phyloP scores from a whole-genome alignment of 2,888 invertebrate genomes.

The Heliconius cydno region DNA sequence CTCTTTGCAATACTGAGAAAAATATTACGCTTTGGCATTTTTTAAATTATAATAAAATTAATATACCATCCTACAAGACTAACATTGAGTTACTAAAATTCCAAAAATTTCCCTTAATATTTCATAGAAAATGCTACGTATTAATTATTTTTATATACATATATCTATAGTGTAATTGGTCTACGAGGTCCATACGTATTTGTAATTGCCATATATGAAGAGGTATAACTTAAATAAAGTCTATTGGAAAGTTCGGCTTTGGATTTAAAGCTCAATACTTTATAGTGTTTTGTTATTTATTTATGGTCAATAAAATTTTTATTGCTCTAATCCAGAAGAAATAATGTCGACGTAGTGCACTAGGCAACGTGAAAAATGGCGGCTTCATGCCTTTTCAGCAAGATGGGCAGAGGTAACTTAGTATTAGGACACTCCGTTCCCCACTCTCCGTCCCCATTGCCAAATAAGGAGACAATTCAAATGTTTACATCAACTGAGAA shows the following conservation, averaged over 20 bases:
- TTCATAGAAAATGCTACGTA: too few species aligned
- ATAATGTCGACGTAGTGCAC: slow-evolving; percentile 47
- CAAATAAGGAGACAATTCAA: neutral
- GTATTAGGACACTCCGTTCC: neutral
- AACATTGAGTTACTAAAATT: too few species aligned
- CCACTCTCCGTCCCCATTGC: too few species aligned
- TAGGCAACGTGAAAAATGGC: slow-evolving; percentile 39
- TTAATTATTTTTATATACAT: too few species aligned
- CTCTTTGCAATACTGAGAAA: neutral
- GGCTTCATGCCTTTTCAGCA: neutral
- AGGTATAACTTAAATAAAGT: slow-evolving; percentile 8
- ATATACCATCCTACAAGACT: too few species aligned
- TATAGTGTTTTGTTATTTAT: slow-evolving; percentile 45
- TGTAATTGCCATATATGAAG: neutral
- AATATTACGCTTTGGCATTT: too few species aligned
- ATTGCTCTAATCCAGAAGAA: slow-evolving; percentile 55
- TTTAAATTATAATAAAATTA: too few species aligned
- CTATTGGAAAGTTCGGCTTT: slow-evolving; percentile 17
- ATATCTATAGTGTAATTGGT: too few species aligned
- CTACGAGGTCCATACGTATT: neutral
- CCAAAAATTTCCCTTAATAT: too few species aligned
- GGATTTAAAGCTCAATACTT: slow-evolving; percentile 27
- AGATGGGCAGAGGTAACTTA: neutral
- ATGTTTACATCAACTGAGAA: neutral
- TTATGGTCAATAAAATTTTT: slow-evolving; percentile 65